Evolutionary conservation across 1,140 invertebrate species (phyloP), one percentile per base, ranked within the genome.

Genomic region (Callitettix versicolor): DNA sequence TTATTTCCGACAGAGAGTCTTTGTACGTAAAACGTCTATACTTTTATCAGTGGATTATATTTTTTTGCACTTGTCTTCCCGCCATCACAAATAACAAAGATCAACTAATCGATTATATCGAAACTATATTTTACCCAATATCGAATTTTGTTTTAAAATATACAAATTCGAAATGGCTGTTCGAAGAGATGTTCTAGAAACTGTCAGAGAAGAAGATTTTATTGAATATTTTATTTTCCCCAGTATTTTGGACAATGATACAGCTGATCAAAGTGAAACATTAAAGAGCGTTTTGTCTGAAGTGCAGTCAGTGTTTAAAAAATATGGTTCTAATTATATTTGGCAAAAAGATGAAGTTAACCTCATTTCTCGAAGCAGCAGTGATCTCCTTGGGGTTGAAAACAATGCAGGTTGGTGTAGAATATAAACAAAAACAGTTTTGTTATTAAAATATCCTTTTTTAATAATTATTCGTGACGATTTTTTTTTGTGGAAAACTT

Each of bases 211-310:
- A 58, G 82, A 85, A 49, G 82, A 85, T 66, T 78, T 75, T 52
- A 70, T 86, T 12, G 81, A 85, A 65, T 84, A 83, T 68, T 85
- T 76, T 61, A 59, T 86, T 30, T 86, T 84, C 66, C 77, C 79
- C 14, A 68, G 73, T 50, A 63, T 64, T 44, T 60, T 60, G 46
- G 56, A 60, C 22, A 30, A 33, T n/a, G 22, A 55, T 12, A 38
- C 20, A 21, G 12, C 20, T 40, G 20, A 15, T 14, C 7, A 21
- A 18, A 15, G 9, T 17, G 46, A 56, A 34, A 49, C 33, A 34
- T 40, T 14, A 42, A 21, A 49, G 38, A 55, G 14, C 15, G 24
- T 46, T 2, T 48, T 48, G 21, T n/a, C 17, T 17, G 14, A 11
- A 38, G 34, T 55, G 2, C 33, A 38, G 15, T 21, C 33, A n/a